Conservation (phyloP, 2,797 vertebrate species). For the Anomalospiza imberbis region DNA sequence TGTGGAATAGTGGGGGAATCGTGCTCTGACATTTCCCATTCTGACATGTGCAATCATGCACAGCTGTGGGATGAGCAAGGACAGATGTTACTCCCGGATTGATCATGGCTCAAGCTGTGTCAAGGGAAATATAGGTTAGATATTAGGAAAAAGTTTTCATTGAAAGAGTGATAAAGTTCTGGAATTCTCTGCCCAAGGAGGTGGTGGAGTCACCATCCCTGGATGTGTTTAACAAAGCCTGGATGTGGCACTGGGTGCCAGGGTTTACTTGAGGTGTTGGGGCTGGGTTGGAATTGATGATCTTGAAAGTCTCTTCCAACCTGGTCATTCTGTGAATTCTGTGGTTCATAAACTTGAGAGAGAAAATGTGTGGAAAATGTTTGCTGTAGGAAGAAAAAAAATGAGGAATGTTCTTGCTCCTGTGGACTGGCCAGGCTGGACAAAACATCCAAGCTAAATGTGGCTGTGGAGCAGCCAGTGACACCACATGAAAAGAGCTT, state of each 20-base stretch:
- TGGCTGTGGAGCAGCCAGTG: background rate
- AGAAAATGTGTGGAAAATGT: background rate
- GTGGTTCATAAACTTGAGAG: background rate
- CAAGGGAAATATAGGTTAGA: background rate
- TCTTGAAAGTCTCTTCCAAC: background rate
- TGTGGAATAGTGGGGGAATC: background rate
- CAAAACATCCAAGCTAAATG: background rate
- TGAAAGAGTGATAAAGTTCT: background rate
- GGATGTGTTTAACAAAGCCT: background rate
- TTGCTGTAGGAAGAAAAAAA: background rate
- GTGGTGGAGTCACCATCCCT: background rate
- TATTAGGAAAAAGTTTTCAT: background rate
- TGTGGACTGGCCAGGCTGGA: background rate
- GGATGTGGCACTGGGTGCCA: background rate
- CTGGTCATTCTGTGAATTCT: background rate
- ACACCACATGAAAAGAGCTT: background rate
- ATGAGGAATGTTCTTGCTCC: background rate
- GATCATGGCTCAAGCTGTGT: background rate
- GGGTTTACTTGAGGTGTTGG: background rate
- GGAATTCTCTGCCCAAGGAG: background rate
- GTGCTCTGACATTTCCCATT: background rate
- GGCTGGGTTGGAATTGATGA: fast-evolving
- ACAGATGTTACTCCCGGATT: background rate
- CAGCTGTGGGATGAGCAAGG: background rate
- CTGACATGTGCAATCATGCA: background rate